Base-by-base conservation (phyloP, 1,140 invertebrate species). In the Aleiodes sp. region DNA sequence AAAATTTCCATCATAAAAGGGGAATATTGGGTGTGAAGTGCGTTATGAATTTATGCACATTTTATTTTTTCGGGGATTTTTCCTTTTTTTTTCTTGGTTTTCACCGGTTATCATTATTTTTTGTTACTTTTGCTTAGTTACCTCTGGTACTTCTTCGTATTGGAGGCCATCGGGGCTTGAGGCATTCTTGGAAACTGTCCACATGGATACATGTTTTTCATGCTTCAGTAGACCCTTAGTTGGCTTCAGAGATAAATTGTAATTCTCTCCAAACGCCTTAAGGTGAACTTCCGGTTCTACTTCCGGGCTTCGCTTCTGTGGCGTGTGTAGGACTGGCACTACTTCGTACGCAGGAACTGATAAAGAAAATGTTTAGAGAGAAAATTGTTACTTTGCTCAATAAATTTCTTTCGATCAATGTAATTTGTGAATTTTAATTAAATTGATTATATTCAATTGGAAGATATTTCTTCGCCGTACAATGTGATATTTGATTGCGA, bases 221-320 rank as follows among this genome's bases (percentile, higher is more conserved):
- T 91, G 90, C 81, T 57, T 46, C 21, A 92, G 91, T 39, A 94
- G 83, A 28, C 92, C 90, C 70, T 92, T 87, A 43, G 93, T 94
- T 43, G 89, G 90, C 74, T 89, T 90, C 72, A 96, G 82, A 74
- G 89, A 91, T 70, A 96, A 84, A 77, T 92, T 91, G 73, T 92
- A 84, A 71, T 89, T 87, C 78, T 88, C 89, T 14, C 93, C 93
- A 78, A 94, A 95, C 46, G 92, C 93, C 80, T 91, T 90, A 70
- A 95, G 87, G 68, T 91, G 90, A 24, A 94, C 88, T 80, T 90
- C 91, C 73, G 91, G 90, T 87, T 85, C 73, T 84, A 41, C 85
- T 59, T 78, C 88, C 81, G 77, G 84, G 76, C 75, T 87, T 75
- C 76, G 88, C 80, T 79, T 88, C 76, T 75, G 83, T 72, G 80